Conservation (phyloP, 2,888 invertebrate species). For the Rhorus exstirpatorius region DNA sequence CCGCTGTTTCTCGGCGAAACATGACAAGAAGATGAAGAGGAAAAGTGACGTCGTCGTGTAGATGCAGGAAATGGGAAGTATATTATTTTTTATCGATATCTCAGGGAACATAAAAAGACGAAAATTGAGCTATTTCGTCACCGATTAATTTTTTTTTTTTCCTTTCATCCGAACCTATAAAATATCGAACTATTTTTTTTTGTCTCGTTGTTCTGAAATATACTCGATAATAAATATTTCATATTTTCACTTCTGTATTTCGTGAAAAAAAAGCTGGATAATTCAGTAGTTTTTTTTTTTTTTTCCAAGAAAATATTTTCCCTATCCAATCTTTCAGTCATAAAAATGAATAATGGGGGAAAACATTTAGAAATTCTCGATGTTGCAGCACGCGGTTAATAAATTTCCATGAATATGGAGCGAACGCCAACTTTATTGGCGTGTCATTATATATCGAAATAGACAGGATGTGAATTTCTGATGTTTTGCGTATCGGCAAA, state of each 20-base stretch:
- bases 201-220: not conserved
- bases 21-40: not conserved
- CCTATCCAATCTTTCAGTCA: constrained; percentile 5
- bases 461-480: constrained; percentile 47
- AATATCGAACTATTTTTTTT: not conserved
- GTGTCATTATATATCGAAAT: constrained; percentile 37
- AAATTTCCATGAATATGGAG: not conserved
- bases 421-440: constrained; percentile 51
- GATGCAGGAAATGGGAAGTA: constrained; percentile 6
- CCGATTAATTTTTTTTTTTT: not conserved
- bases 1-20: constrained; percentile 13
- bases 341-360: constrained; percentile 13
- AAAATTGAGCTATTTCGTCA: constrained; percentile 46
- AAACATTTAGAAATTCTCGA: constrained; percentile 38
- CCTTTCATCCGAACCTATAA: not conserved
- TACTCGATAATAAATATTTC: constrained; percentile 4
- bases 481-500: too few relatives aligned
- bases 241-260: not conserved
- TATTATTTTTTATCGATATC: constrained; percentile 34
- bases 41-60: constrained; percentile 16
- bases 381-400: not conserved
- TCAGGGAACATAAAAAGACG: constrained; percentile 31
- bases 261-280: not conserved
- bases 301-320: constrained; percentile 6
- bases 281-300: not conserved